Evolutionary conservation across 1,140 invertebrate genomes (phyloP).

Genomic region (Drosophila mayri): DNA sequence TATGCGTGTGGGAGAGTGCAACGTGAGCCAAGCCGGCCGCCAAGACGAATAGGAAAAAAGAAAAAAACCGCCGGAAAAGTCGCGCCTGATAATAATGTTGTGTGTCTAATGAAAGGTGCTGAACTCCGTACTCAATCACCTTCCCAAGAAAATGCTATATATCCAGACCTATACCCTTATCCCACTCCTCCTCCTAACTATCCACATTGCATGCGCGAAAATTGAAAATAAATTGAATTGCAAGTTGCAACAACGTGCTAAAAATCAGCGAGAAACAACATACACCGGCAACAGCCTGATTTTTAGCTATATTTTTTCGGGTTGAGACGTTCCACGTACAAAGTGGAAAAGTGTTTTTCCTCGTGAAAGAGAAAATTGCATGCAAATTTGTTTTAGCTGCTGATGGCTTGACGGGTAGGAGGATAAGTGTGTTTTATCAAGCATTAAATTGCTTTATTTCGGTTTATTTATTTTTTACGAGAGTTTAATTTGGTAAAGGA

Average conservation of each 20-base stretch:
- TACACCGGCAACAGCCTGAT: constrained; percentile 27
- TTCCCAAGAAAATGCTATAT: constrained; percentile 12
- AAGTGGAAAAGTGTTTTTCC: constrained; percentile 59
- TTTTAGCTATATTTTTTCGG: constrained; percentile 23
- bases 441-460: constrained; percentile 34
- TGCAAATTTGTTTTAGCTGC: constrained; percentile 69
- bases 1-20: constrained; percentile 27
- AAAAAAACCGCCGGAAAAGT: constrained; percentile 41
- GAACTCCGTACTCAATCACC: constrained; percentile 12
- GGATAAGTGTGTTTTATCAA: constrained; percentile 22
- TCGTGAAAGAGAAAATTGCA: constrained; percentile 59
- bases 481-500: constrained; percentile 7
- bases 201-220: constrained; percentile 67
- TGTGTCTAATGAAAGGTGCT: constrained; percentile 71
- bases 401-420: constrained; percentile 13
- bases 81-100: constrained; percentile 72
- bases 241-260: constrained; percentile 79
- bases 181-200: neutral
- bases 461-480: neutral
- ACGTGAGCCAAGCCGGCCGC: constrained; percentile 42
- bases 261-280: constrained; percentile 48
- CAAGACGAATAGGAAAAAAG: constrained; percentile 34
- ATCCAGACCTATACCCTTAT: neutral
- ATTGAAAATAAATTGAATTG: constrained; percentile 83
- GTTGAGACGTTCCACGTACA: constrained; percentile 32